Evolutionary conservation across 37 sponge, comb jelly and placozoan species (phyloP), one percentile per base, ranked within the genome.

Genomic region (Cliona cf. orientalis): DNA sequence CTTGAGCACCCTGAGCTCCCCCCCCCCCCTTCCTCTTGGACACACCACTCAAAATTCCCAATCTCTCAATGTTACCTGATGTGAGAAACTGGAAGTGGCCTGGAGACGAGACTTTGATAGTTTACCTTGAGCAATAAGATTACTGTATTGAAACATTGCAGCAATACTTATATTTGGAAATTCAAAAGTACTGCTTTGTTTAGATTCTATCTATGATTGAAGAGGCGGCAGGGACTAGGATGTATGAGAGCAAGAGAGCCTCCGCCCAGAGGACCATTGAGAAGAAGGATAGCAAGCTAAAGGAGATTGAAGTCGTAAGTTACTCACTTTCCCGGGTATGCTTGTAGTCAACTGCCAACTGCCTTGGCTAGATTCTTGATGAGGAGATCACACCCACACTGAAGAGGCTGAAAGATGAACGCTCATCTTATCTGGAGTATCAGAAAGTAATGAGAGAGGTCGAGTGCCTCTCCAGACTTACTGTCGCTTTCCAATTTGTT

Each of bases 121-220:
- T n/a, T n/a, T n/a, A n/a, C n/a, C n/a, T n/a, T n/a, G n/a, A n/a
- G n/a, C n/a, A n/a, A n/a, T n/a, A n/a, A n/a, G n/a, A n/a, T n/a
- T n/a, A n/a, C n/a, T 49, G 55, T 49, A 19, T 17, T 49, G 17
- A 19, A 49, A 49, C 17, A 17, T 11, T 49, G 11, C 55, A 49
- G 14, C 55, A 49, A 49, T 19, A 19, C 55, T 49, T 19, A 49
- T 49, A 17, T 49, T 49, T 49, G 55, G 63, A 6, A 6, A 6
- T 21, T 61, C 26, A 21, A 25, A 14, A 35, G 19, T 29, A 9
- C 29, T 42, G 26, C 72, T n/a, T n/a, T n/a, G n/a, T n/a, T n/a
- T n/a, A 95, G 97, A 94, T 97, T 28, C 69, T 98, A 41, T 90
- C 99, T 19, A 96, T 98, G 94, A 89, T 98, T 12, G 99, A 98